Conservation (phyloP, 2,888 invertebrate species). For the Heliconius aoede region DNA sequence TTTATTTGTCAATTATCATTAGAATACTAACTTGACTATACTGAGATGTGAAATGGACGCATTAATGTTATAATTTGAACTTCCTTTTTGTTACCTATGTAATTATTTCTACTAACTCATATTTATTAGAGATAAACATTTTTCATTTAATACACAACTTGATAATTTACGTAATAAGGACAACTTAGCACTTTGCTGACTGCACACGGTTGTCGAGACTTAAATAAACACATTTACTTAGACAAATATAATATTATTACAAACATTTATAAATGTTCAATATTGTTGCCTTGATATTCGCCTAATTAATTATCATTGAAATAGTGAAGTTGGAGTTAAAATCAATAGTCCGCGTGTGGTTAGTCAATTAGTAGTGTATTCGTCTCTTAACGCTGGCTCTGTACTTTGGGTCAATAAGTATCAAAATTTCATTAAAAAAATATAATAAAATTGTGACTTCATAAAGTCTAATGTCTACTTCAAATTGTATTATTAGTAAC, state of each 20-base stretch:
- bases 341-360: constrained; percentile 54
- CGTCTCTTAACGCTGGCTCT: constrained; percentile 45
- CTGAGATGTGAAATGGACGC: constrained; percentile 15
- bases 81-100: constrained; percentile 16
- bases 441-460: no score
- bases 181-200: constrained; percentile 29
- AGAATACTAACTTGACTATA: constrained; percentile 25
- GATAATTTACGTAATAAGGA: constrained; percentile 27
- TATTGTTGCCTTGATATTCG: constrained; percentile 24
- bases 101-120: constrained; percentile 20
- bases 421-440: not conserved
- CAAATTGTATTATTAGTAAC: no score
- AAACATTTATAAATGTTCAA: constrained; percentile 11
- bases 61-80: not conserved
- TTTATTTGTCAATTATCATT: constrained; percentile 41
- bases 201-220: constrained; percentile 23
- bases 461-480: not conserved
- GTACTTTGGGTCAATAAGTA: constrained; percentile 6
- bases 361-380: constrained; percentile 55
- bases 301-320: constrained; percentile 26
- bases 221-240: constrained; percentile 14
- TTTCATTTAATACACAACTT: constrained; percentile 5
- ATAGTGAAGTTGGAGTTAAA: constrained; percentile 36
- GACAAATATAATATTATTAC: constrained; percentile 6
- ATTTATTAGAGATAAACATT: constrained; percentile 16